phyloP scores from a whole-genome alignment of 2,888 invertebrate genomes.

The Tryphoninae sp. region DNA sequence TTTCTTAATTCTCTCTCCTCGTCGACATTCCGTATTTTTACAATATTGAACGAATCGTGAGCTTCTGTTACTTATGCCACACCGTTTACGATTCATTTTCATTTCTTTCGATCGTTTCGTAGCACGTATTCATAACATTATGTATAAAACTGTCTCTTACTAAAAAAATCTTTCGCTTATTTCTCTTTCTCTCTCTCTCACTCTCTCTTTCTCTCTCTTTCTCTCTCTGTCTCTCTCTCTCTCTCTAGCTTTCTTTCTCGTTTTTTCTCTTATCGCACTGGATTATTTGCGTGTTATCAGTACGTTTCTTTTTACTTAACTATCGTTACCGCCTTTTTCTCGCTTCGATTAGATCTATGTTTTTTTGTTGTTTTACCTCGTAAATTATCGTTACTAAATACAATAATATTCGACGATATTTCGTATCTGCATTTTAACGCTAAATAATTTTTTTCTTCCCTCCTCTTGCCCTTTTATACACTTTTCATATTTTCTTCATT shows the following conservation, averaged over 20 bases:
- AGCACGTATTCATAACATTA: slow-evolving; percentile 63
- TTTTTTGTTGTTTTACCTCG: slow-evolving; percentile 48
- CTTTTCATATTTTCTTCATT: slow-evolving; percentile 59
- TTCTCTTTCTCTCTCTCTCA: not conserved
- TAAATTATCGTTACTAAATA: slow-evolving; percentile 65
- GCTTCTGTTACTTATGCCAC: slow-evolving; percentile 66
- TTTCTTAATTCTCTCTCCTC: slow-evolving; percentile 14
- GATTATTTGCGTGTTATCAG: slow-evolving; percentile 48
- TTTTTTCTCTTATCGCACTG: slow-evolving; percentile 8
- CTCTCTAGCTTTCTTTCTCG: slow-evolving; percentile 31
- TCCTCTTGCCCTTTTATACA: slow-evolving; percentile 57
- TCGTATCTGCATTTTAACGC: slow-evolving; percentile 47
- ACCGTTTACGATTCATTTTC: slow-evolving; percentile 56
- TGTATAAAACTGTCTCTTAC: slow-evolving; percentile 66
- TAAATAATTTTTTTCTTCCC: slow-evolving; percentile 49
- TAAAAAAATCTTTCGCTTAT: slow-evolving; percentile 37
- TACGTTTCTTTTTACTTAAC: slow-evolving; percentile 47
- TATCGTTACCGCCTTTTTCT: slow-evolving; percentile 30
- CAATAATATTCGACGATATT: slow-evolving; percentile 57
- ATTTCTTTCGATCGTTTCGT: slow-evolving; percentile 22
- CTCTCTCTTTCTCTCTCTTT: slow-evolving; percentile 43
- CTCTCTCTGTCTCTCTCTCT: slow-evolving; percentile 45
- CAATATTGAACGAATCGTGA: slow-evolving; percentile 40
- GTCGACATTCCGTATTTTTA: slow-evolving; percentile 23
- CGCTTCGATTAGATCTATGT: slow-evolving; percentile 39